Evolutionary conservation across 2,888 invertebrate species (phyloP).

Genomic region (Ctena decussata): DNA sequence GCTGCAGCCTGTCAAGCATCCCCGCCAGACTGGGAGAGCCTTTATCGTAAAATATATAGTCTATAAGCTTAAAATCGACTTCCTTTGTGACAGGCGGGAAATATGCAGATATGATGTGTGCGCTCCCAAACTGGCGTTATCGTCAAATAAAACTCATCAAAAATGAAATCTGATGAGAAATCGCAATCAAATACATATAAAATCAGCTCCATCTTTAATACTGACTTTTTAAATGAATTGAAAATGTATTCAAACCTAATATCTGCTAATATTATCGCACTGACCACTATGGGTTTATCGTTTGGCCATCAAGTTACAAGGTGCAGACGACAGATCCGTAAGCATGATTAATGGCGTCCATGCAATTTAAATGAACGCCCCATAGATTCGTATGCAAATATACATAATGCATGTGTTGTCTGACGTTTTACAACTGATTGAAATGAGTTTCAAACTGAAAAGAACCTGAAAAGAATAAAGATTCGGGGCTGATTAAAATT

Average conservation of each 20-base stretch:
- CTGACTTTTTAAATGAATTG: conserved; percentile 3
- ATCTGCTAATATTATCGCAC: neutral
- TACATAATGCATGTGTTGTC: neutral
- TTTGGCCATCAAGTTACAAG: neutral
- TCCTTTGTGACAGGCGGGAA: too few relatives aligned
- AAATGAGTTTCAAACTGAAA: too few relatives aligned
- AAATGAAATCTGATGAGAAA: neutral
- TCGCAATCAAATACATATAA: neutral
- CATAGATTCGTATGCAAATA: neutral
- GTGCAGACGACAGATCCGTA: neutral
- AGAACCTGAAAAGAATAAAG: too few relatives aligned
- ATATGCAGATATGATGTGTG: too few relatives aligned
- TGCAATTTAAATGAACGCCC: neutral
- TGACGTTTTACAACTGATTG: neutral
- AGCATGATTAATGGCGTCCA: neutral
- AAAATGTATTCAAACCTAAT: neutral
- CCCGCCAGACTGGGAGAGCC: too few relatives aligned
- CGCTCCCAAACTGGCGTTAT: neutral
- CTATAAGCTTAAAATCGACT: too few relatives aligned
- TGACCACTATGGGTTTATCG: neutral
- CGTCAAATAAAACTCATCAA: neutral
- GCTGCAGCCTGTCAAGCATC: too few relatives aligned
- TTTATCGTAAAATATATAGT: too few relatives aligned
- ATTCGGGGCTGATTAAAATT: too few relatives aligned
- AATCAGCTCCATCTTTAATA: neutral